Percentiles rank a stretch among this genome's conserved stretches.
Evolutionary conservation across 1,140 invertebrate genomes (phyloP).

Genomic region (Plodia interpunctella): DNA sequence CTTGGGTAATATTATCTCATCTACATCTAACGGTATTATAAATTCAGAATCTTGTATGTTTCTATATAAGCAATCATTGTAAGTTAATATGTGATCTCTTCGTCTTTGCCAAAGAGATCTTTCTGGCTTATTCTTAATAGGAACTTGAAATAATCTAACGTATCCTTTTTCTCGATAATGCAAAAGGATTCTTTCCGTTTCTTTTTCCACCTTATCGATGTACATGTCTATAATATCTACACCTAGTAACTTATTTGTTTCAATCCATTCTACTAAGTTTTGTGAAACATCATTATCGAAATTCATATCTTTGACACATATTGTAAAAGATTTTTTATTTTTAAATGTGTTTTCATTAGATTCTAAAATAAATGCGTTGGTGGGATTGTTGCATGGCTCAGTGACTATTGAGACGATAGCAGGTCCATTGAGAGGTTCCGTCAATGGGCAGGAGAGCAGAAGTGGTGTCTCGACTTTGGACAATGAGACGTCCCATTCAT

Average conservation of each 20-base stretch:
- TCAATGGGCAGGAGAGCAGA: conserved; percentile 66
- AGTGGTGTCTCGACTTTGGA: conserved; percentile 56
- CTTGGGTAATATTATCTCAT: conserved; percentile 84
- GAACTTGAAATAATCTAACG: conserved; percentile 75
- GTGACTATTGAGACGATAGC: conserved; percentile 62
- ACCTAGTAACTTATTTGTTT: conserved; percentile 81
- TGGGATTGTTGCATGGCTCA: conserved; percentile 63
- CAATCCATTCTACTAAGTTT: conserved; percentile 83
- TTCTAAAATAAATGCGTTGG: conserved; percentile 51
- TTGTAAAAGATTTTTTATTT: conserved; percentile 75
- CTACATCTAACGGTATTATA: conserved; percentile 83
- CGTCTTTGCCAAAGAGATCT: conserved; percentile 83
- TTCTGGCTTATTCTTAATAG: conserved; percentile 69
- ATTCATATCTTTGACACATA: conserved; percentile 85
- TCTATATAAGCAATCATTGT: conserved; percentile 85
- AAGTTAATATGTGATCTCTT: conserved; percentile 83
- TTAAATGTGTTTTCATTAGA: conserved; percentile 26
- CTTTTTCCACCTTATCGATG: conserved; percentile 77
- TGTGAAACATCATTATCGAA: conserved; percentile 81
- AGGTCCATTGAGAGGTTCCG: conserved; percentile 37
- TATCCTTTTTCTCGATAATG: conserved; percentile 77
- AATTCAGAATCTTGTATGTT: conserved; percentile 80
- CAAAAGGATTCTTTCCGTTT: conserved; percentile 75
- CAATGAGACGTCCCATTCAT: conserved; percentile 59
- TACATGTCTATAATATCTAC: conserved; percentile 82